A percentile compares a stretch with the other conserved stretches of the same genome.
phyloP scores from a whole-genome alignment of 1,140 invertebrate genomes.

The Aphelenchoides besseyi region DNA sequence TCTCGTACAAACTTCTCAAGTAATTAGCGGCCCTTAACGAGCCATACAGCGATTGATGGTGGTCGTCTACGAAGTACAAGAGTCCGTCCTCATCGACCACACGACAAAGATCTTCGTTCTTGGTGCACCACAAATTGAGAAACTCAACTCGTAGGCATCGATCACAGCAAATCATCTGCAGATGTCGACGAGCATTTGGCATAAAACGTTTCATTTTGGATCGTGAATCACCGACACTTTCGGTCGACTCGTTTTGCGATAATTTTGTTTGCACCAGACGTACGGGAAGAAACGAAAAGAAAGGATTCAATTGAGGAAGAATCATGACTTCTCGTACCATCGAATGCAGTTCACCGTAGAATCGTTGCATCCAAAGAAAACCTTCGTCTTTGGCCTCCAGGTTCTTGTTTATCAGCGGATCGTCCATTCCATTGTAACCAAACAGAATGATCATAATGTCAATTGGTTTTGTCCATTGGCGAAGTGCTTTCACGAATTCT shows the following conservation, averaged over 20 bases:
- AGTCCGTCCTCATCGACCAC: neutral
- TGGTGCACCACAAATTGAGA: neutral
- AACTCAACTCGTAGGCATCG: slow-evolving; percentile 4
- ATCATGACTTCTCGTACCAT: slow-evolving; percentile 1
- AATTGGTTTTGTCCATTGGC: neutral
- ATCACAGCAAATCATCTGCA: neutral
- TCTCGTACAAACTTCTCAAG: slow-evolving; percentile 8
- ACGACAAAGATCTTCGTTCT: neutral
- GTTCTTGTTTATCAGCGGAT: neutral
- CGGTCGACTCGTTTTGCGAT: neutral
- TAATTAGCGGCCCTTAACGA: neutral
- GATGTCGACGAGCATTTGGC: neutral
- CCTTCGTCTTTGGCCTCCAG: neutral
- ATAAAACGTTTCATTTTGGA: neutral
- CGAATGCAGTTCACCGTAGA: neutral
- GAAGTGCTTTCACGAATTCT: neutral
- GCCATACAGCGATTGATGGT: slow-evolving; percentile 12
- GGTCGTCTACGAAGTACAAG: slow-evolving; percentile 6
- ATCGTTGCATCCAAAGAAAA: slow-evolving; percentile 7
- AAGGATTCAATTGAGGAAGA: neutral
- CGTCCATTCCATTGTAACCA: slow-evolving; percentile 11
- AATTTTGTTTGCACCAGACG: neutral
- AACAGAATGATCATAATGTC: slow-evolving; percentile 4
- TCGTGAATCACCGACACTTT: neutral
- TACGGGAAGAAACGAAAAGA: neutral